Conservation (phyloP, 2,797 vertebrate genomes). For the Iguana delicatissima region DNA sequence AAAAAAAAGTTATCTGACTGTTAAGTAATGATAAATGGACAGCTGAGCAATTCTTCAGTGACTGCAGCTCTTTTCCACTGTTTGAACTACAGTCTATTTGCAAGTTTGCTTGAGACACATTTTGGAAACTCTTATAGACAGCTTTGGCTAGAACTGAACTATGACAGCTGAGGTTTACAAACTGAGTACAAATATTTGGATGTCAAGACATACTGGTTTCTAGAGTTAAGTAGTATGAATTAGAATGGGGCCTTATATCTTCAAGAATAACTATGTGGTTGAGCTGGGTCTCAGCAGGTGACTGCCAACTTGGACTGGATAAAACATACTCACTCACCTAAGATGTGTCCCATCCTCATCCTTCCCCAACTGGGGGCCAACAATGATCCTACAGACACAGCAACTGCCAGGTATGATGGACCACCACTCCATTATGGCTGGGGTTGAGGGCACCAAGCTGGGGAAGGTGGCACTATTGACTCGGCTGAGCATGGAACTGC, state of each 20-base stretch:
- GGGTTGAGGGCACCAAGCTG: no score
- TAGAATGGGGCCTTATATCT: background rate
- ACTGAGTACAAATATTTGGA: background rate
- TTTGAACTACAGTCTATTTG: conserved; percentile 50
- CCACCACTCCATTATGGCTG: no score
- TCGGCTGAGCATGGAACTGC: background rate
- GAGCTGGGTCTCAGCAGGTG: background rate
- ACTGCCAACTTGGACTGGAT: background rate
- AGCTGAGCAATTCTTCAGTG: conserved; percentile 44
- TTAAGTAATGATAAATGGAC: conserved; percentile 47
- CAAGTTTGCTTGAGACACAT: background rate
- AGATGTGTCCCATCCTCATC: background rate
- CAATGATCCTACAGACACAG: background rate
- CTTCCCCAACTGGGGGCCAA: background rate
- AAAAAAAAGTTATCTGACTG: conserved; percentile 3
- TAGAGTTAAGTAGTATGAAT: background rate
- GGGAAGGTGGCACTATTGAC: background rate
- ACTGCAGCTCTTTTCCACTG: conserved; percentile 14
- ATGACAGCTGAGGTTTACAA: background rate
- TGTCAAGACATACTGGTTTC: background rate
- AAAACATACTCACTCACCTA: background rate
- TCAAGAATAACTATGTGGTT: background rate
- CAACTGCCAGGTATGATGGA: background rate
- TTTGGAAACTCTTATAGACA: conserved; percentile 50
- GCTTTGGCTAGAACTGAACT: conserved; percentile 45